phyloP scores from a whole-genome alignment of 1,140 invertebrate genomes.

The Pseudomyrmex dendroicus region DNA sequence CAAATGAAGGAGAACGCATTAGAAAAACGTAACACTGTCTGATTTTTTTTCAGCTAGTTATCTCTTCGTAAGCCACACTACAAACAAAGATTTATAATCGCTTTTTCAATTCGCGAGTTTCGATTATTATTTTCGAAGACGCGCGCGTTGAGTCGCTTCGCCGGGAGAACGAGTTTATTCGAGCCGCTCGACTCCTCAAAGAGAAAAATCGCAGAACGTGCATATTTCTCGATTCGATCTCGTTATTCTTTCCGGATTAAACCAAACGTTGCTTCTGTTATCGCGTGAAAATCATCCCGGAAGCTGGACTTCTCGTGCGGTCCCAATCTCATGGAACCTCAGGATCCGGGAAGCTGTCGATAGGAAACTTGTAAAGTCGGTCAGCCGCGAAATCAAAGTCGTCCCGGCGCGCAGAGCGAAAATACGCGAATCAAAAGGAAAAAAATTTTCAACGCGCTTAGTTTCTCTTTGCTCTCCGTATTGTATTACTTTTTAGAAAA shows the following conservation, averaged over 20 bases:
- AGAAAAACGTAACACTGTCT: too few relatives aligned
- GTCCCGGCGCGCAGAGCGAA: not conserved
- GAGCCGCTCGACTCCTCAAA: not conserved
- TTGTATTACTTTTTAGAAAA: not conserved
- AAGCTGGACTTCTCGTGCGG: constrained; percentile 28
- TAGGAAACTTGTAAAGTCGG: constrained; percentile 41
- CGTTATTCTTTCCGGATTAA: constrained; percentile 17
- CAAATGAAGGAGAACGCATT: too few relatives aligned
- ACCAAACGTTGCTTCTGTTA: constrained; percentile 43
- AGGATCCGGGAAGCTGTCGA: constrained; percentile 68
- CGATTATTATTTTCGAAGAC: constrained; percentile 3
- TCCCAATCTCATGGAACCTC: constrained; percentile 36
- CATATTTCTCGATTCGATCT: not conserved
- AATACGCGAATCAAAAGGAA: not conserved
- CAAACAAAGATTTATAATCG: not conserved
- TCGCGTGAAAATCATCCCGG: constrained; percentile 65
- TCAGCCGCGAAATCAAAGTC: constrained; percentile 27
- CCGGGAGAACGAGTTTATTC: not conserved
- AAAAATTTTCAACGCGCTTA: not conserved
- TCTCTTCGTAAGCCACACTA: too few relatives aligned
- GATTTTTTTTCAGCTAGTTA: too few relatives aligned
- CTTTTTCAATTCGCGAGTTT: constrained; percentile 4
- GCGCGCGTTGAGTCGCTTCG: not conserved
- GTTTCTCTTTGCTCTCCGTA: not conserved
- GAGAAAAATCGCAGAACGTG: constrained; percentile 7